Conservation (phyloP, 2,113 vertebrate species). For the Phyllostomus hastatus region DNA sequence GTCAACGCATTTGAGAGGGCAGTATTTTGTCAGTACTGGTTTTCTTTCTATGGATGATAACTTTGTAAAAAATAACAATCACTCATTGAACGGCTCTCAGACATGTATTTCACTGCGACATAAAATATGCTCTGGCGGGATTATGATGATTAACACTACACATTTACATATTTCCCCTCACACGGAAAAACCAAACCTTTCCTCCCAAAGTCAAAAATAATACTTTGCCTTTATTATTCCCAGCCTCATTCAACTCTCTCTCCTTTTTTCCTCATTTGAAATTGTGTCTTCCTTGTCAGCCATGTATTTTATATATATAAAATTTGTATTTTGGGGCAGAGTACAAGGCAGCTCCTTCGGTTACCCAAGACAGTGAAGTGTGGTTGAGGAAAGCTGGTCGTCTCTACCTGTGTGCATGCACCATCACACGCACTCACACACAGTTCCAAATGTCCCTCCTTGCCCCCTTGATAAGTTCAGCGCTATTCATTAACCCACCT, state of each 20-base stretch:
- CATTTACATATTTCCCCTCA: neutral
- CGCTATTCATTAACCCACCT: neutral
- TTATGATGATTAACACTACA: neutral
- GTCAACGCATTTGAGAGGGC: slow-evolving; percentile 37
- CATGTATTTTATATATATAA: neutral
- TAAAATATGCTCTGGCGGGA: neutral
- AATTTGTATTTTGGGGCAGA: neutral
- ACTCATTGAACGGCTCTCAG: neutral
- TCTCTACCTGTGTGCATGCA: fast-evolving
- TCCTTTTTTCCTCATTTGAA: neutral
- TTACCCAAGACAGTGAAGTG: neutral
- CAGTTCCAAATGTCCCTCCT: neutral
- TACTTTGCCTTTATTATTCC: neutral
- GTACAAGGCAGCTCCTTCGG: neutral
- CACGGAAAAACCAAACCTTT: neutral
- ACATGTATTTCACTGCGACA: neutral
- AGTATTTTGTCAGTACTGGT: slow-evolving; percentile 38
- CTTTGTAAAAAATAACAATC: slow-evolving; percentile 14
- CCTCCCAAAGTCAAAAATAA: neutral
- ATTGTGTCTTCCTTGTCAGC: neutral
- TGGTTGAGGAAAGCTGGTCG: neutral
- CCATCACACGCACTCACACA: fast-evolving
- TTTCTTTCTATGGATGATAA: slow-evolving; percentile 34
- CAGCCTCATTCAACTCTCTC: neutral
- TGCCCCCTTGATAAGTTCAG: neutral